phyloP scores from a whole-genome alignment of 2,113 vertebrate species.

The Dasypus novemcinctus region DNA sequence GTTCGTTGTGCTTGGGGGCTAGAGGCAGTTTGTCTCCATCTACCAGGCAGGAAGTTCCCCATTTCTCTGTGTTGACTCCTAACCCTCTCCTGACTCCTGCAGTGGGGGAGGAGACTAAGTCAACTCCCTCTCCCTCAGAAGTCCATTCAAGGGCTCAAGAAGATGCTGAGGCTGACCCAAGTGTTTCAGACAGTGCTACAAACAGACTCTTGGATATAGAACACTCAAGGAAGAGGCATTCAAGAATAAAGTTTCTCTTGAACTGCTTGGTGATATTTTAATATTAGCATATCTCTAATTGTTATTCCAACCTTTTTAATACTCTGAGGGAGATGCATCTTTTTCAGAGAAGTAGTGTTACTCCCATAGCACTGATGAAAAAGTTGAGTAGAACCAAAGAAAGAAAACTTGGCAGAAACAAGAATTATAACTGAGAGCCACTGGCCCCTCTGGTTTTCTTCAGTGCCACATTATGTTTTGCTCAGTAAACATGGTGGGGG shows the following conservation, averaged over 20 bases:
- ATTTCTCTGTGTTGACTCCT: neutral
- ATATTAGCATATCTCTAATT: neutral
- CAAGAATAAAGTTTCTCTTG: neutral
- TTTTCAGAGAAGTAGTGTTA: neutral
- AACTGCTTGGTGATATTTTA: neutral
- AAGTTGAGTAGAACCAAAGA: neutral
- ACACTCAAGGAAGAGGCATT: neutral
- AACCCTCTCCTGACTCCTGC: neutral
- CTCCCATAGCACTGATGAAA: neutral
- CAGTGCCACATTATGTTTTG: neutral
- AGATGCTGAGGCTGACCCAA: neutral
- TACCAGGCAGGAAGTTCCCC: neutral
- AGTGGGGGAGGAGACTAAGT: neutral
- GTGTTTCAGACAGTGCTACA: neutral
- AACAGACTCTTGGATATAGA: neutral
- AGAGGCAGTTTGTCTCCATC: neutral
- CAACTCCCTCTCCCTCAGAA: neutral
- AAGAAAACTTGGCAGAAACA: neutral
- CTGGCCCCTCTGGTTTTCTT: neutral
- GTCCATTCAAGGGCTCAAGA: neutral
- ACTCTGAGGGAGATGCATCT: neutral
- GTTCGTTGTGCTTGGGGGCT: neutral
- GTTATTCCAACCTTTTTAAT: neutral
- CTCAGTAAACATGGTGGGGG: neutral
- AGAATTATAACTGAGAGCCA: neutral